Evolutionary conservation across 2,888 invertebrate genomes (phyloP).

Genomic region (Drosophila dives): DNA sequence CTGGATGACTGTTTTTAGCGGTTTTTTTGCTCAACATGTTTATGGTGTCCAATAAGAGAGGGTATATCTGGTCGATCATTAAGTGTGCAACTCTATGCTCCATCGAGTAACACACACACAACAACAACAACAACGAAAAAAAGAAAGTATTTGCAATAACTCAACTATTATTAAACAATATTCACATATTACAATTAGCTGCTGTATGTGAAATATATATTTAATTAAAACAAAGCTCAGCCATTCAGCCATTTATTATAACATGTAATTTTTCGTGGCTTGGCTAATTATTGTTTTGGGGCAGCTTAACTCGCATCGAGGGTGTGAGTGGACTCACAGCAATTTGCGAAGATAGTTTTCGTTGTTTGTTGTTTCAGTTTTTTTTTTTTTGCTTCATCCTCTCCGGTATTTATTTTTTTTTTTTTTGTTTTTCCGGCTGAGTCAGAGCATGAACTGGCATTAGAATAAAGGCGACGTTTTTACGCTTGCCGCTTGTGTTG

Average conservation of each 20-base stretch:
- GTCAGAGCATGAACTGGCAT: slow-evolving; percentile 69
- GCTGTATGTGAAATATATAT: neutral
- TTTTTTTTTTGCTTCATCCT: slow-evolving; percentile 12
- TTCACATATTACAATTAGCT: neutral
- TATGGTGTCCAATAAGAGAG: slow-evolving; percentile 6
- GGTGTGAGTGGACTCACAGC: slow-evolving; percentile 2
- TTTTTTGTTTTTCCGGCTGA: slow-evolving; percentile 32
- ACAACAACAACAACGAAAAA: no score
- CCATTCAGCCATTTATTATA: no score
- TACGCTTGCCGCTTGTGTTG: slow-evolving; percentile 53
- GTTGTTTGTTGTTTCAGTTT: slow-evolving; percentile 5
- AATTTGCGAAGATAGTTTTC: slow-evolving; percentile 16
- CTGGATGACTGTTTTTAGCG: slow-evolving; percentile 61
- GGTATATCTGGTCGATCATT: slow-evolving; percentile 7
- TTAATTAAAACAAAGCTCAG: neutral
- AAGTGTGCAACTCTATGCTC: slow-evolving; percentile 1
- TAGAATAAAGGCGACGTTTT: slow-evolving; percentile 77
- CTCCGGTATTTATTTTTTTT: slow-evolving; percentile 17
- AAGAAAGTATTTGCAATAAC: no score
- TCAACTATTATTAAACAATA: neutral
- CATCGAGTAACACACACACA: neutral
- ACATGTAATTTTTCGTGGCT: neutral
- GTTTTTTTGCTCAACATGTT: slow-evolving; percentile 34
- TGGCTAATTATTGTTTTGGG: neutral
- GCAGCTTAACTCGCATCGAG: neutral